Base-by-base conservation (phyloP, 2,797 vertebrate genomes). In the Urocyon cinereoargenteus region DNA sequence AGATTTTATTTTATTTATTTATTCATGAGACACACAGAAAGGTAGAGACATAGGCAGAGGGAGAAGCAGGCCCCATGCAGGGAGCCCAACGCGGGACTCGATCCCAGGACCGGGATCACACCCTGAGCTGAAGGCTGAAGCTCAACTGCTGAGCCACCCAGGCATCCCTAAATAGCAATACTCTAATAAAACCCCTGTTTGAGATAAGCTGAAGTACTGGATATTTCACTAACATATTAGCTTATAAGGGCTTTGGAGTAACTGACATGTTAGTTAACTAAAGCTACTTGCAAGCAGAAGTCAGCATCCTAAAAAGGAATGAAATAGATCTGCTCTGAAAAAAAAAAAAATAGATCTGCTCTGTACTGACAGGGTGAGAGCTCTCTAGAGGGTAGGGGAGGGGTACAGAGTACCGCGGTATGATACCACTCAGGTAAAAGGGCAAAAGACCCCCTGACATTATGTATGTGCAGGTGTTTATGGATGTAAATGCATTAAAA, bases 311-410 rank as follows among this genome's bases (percentile, higher is more conserved):
- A 21, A 3, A 82, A 16, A 36, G 55, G 34, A 57, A 79, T 28
- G 26, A 55, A 73, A 19, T 0, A 75, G 31, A 4, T 26, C n/a
- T 45, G 12, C 2, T 4, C 10, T 51, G 15, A n/a, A n/a, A n/a
- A n/a, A n/a, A n/a, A n/a, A n/a, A n/a, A n/a, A 55, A 73, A 19
- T 0, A 75, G 31, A 4, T 26, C n/a, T 45, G 12, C 2, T 4
- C 10, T 51, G 15, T 2, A 5, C 7, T 31, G 26, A 28, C 13
- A 2, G 0, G 34, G 24, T 34, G 62, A 28, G 22, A 3, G n/a
- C 55, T 66, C 55, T n/a, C 45, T 31, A 0, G 12, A 2, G 16
- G 14, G 40, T 0, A 15, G 10, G 5, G 64, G 22, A 51, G 40
- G 53, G 40, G 8, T 45, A 28, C 55, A 64, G 22, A 64, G 8